Conservation (phyloP, 2,888 invertebrate species). For the Nephrotoma appendiculata region DNA sequence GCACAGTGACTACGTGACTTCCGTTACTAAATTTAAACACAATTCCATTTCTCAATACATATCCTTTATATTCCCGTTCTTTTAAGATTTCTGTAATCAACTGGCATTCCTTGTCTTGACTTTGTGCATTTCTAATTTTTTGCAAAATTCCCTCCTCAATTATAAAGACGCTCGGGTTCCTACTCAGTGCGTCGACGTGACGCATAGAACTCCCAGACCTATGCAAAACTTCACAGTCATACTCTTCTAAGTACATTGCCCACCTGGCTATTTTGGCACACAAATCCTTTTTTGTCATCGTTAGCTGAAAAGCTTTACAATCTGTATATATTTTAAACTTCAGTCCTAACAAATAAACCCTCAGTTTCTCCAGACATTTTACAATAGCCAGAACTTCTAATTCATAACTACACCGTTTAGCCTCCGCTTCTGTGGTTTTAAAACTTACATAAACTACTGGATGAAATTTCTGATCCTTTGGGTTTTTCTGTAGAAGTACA, state of each 20-base stretch:
- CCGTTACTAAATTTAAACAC: neutral
- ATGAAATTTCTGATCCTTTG: neutral
- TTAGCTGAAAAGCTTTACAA: too few relatives aligned
- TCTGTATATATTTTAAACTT: neutral
- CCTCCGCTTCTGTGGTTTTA: neutral
- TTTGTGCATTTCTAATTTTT: too few relatives aligned
- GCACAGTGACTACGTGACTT: neutral
- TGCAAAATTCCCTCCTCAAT: too few relatives aligned
- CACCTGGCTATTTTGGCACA: neutral
- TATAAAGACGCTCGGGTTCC: too few relatives aligned
- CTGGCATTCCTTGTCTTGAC: too few relatives aligned
- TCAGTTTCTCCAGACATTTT: neutral
- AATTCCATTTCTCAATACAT: too few relatives aligned
- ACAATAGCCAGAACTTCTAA: neutral
- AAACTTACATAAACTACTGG: neutral
- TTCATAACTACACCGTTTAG: neutral
- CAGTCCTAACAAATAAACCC: neutral
- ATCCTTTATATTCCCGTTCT: too few relatives aligned
- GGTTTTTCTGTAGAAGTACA: neutral
- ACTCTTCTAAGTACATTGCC: neutral
- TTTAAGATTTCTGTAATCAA: too few relatives aligned
- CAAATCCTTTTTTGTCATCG: too few relatives aligned
- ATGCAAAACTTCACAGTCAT: neutral
- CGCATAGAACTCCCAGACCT: neutral
- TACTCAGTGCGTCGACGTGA: neutral